These are phyloP conservation scores for Stylophora pistillata DNA, from an alignment of 64 coral and sea anemone species.

Conservation along the genomic window DNA sequence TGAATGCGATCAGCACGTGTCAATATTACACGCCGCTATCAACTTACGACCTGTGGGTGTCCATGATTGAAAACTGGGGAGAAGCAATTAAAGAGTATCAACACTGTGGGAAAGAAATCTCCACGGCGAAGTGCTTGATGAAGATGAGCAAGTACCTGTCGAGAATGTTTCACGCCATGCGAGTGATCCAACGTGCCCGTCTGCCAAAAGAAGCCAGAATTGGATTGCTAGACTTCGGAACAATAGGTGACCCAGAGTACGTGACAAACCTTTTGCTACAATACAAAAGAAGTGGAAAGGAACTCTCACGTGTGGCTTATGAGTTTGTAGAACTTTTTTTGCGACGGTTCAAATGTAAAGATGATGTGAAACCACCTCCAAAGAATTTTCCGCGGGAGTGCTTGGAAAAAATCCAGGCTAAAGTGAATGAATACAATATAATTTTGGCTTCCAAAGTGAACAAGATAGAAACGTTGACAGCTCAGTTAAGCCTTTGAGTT, in stretches of 20 bases:
- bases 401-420: constrained; percentile 27
- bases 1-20: background rate
- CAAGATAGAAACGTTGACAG: no score
- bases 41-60: constrained; percentile 68
- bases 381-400: no score
- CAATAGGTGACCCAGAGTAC: no score
- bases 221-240: background rate
- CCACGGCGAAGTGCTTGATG: constrained; percentile 37
- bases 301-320: background rate
- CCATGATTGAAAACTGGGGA: constrained; percentile 84
- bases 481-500: no score
- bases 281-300: background rate
- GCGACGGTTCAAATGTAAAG: no score
- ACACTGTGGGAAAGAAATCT: background rate
- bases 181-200: background rate
- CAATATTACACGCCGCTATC: background rate
- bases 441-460: background rate
- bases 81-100: constrained; percentile 68
- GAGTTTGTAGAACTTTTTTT: background rate
- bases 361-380: no score
- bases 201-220: background rate
- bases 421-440: constrained; percentile 31
- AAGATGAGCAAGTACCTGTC: constrained; percentile 84
- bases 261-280: background rate
- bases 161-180: constrained; percentile 50